These are phyloP conservation scores for Sphenopsis melanotis DNA, from an alignment of 2,797 vertebrate species.

Conservation along the genomic window DNA sequence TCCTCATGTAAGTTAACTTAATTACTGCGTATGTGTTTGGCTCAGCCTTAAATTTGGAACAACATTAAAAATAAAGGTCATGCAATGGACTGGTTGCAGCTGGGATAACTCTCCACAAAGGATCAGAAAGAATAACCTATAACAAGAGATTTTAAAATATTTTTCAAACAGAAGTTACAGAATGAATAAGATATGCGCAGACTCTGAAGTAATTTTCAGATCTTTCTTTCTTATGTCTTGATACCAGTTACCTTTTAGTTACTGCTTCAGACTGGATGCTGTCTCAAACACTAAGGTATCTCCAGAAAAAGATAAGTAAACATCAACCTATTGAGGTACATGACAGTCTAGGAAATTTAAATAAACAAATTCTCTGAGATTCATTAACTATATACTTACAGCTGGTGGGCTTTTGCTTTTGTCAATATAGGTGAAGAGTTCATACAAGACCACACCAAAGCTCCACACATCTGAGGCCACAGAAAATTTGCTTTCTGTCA, in stretches of 20 bases:
- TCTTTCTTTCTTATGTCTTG: neutral
- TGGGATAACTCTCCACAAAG: neutral
- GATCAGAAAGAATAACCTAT: neutral
- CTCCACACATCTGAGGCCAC: constrained; percentile 98
- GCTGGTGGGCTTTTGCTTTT: constrained; percentile 95
- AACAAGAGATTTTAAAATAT: neutral
- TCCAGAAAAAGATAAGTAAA: neutral
- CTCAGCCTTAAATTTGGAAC: neutral
- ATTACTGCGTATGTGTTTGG: neutral
- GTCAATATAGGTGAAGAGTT: constrained; percentile 95
- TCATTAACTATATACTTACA: constrained; percentile 70
- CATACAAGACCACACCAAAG: constrained; percentile 95
- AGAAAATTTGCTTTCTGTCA: constrained; percentile 96
- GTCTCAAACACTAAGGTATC: neutral
- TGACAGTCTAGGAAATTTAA: neutral
- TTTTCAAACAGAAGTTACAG: neutral
- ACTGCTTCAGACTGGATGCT: neutral
- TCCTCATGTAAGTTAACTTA: neutral
- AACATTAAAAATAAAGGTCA: neutral
- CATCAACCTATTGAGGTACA: neutral
- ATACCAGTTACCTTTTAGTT: neutral
- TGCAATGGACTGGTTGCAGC: neutral
- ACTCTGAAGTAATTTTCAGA: neutral
- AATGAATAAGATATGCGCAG: neutral
- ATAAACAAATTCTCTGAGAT: neutral